phyloP scores from a whole-genome alignment of 2,113 vertebrate genomes.

The Cariama cristata region DNA sequence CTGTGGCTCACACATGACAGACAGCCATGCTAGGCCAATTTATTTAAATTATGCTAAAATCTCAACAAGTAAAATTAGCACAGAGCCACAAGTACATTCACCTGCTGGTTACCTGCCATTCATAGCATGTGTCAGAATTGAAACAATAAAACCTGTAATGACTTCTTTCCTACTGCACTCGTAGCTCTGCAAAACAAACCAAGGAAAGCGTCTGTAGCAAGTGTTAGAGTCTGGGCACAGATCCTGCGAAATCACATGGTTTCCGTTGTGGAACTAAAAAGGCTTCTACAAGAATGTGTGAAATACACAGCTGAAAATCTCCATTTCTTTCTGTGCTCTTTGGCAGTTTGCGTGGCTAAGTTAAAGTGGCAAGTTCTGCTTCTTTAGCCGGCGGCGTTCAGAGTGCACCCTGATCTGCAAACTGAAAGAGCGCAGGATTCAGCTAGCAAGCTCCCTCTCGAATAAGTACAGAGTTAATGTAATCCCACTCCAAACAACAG shows the following conservation, averaged over 20 bases:
- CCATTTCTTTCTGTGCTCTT: constrained; percentile 26
- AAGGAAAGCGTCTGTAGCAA: constrained; percentile 35
- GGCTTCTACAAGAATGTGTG: constrained; percentile 35
- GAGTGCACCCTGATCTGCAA: not conserved
- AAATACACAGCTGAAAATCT: constrained; percentile 36
- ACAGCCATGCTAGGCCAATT: not conserved
- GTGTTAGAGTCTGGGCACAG: constrained; percentile 33
- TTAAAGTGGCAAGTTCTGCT: not conserved
- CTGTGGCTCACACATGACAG: not conserved
- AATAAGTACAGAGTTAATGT: not conserved
- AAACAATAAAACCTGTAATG: not conserved
- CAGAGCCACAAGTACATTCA: not conserved
- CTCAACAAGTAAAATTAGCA: not conserved
- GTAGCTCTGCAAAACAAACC: constrained; percentile 4
- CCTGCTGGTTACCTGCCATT: constrained; percentile 7
- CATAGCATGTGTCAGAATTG: not conserved
- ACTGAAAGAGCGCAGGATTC: not conserved
- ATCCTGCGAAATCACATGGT: constrained; percentile 32
- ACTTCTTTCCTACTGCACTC: not conserved
- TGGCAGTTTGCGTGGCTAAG: constrained; percentile 12
- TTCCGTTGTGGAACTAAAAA: constrained; percentile 60
- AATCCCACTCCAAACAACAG: not conserved
- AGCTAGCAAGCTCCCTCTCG: not conserved
- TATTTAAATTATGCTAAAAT: not conserved
- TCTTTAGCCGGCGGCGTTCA: not conserved